Percentiles rank a stretch among this genome's conserved stretches.
Evolutionary conservation across 2,888 invertebrate genomes (phyloP).

Genomic region (Hypselothyrea guttata): DNA sequence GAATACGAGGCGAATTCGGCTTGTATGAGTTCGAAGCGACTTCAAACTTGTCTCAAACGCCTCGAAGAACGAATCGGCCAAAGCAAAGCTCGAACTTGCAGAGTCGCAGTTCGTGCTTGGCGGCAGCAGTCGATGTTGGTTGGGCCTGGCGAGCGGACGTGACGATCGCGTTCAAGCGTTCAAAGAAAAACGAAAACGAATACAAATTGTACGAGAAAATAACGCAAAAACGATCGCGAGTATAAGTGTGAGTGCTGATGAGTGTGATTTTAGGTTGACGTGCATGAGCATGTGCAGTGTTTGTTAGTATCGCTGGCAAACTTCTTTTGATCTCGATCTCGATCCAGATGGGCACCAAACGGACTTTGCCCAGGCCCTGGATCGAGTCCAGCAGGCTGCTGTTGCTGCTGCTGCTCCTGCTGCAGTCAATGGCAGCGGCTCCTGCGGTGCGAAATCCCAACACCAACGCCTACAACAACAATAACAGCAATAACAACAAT

Average conservation of each 20-base stretch:
- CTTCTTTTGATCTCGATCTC: constrained; percentile 9
- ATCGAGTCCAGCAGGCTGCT: constrained; percentile 58
- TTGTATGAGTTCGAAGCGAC: constrained; percentile 53
- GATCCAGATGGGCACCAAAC: constrained; percentile 59
- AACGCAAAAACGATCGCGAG: constrained; percentile 38
- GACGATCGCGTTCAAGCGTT: constrained; percentile 40
- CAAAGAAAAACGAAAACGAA: constrained; percentile 23
- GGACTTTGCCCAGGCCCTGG: constrained; percentile 38
- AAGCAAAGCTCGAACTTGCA: constrained; percentile 69
- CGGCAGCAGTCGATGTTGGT: constrained; percentile 73
- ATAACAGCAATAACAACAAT: constrained; percentile 22
- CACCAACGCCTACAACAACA: constrained; percentile 19
- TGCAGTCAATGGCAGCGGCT: constrained; percentile 62
- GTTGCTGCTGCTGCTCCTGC: constrained; percentile 54
- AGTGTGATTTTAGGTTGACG: constrained; percentile 26
- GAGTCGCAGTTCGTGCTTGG: constrained; percentile 53
- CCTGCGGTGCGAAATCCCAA: constrained; percentile 59
- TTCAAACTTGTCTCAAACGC: constrained; percentile 73
- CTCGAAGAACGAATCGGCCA: constrained; percentile 38
- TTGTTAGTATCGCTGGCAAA: constrained; percentile 28
- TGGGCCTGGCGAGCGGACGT: constrained; percentile 73
- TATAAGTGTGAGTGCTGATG: constrained; percentile 20
- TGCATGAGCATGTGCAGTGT: constrained; percentile 58
- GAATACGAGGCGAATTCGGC: constrained; percentile 9
- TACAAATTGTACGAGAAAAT: constrained; percentile 23